Conservation (phyloP, 2,113 vertebrate genomes). For the Hyperopisus bebe region DNA sequence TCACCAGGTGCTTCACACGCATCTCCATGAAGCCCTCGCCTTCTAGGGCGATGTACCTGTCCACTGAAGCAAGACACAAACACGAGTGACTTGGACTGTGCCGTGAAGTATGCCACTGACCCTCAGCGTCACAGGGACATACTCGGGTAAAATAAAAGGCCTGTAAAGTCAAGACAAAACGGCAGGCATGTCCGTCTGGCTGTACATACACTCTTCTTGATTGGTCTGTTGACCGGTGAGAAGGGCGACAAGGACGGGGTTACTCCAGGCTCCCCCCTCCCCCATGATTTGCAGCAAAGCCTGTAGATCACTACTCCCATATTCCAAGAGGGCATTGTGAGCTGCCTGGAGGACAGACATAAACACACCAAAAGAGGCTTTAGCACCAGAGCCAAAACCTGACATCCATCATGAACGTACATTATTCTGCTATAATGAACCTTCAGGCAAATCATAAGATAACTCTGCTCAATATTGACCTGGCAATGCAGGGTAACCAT, state of each 20-base stretch:
- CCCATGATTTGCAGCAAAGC: conserved; percentile 83
- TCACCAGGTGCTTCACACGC: conserved; percentile 93
- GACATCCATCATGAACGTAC: not conserved
- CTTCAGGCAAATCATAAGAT: not conserved
- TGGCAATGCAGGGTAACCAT: not conserved
- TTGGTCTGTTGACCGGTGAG: conserved; percentile 79
- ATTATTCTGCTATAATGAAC: not conserved
- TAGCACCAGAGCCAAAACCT: not conserved
- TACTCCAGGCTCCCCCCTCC: conserved; percentile 88
- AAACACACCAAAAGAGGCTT: conserved; percentile 9
- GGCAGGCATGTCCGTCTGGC: not conserved
- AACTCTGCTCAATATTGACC: not conserved
- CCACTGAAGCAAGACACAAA: conserved; percentile 53
- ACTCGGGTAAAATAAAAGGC: not conserved
- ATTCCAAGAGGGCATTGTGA: conserved; percentile 82
- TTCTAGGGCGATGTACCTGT: conserved; percentile 83
- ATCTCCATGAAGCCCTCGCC: conserved; percentile 94
- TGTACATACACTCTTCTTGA: conserved; percentile 74
- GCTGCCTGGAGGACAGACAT: conserved; percentile 54
- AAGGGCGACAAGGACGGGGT: conserved; percentile 78
- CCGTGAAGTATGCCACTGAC: no score
- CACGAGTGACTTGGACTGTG: not conserved
- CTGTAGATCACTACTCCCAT: conserved; percentile 89
- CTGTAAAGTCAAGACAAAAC: not conserved
- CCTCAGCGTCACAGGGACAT: not conserved